Evolutionary conservation across 1,140 invertebrate genomes (phyloP), one percentile per base, ranked within the genome.

Genomic region (Rhyzopertha dominica): DNA sequence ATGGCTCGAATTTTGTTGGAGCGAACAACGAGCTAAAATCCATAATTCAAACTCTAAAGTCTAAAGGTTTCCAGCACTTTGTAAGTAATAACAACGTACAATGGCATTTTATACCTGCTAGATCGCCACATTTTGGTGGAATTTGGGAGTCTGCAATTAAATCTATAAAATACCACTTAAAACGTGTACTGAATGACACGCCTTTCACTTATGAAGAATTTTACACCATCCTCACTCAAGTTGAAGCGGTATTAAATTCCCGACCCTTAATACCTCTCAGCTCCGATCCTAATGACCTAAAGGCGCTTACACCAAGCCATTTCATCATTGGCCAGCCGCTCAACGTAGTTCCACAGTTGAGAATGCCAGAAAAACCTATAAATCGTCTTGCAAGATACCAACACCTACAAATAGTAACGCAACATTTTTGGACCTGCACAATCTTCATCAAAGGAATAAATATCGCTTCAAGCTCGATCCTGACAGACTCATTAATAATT

Each of bases 141-240:
- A 23, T 56, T n/a, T 61, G 54, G 53, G 63, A 67, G 35, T 39
- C 51, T 16, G 51, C 20, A n/a, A 56, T 67, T 2, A 58, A 56
- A 31, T 48, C 43, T 29, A 36, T 55, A 10, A 67, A 68, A 45
- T 41, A 26, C 17, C 58, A 62, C 45, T 23, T 67, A 22, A 29
- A 30, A 16, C 35, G 41, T 31, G 40, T 59, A 2, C 42, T 62
- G 19, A 56, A 55, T 7, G 38, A 51, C 17, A 46, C 49, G 32
- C 16, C 47, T 9, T 32, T 67, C 0, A 61, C 51, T 1, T 56
- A 23, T 32, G 59, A 65, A 41, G 39, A 38, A 22, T 24, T 38
- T 36, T 34, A 17, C 12, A 42, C 26, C 12, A 20, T 42, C 10
- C 12, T 42, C 7, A 17, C 19, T 35, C 41, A 43, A 22, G 25